Evolutionary conservation across 1,140 invertebrate genomes (phyloP), one percentile per base, ranked within the genome.

Genomic region (Calliphora vicina): DNA sequence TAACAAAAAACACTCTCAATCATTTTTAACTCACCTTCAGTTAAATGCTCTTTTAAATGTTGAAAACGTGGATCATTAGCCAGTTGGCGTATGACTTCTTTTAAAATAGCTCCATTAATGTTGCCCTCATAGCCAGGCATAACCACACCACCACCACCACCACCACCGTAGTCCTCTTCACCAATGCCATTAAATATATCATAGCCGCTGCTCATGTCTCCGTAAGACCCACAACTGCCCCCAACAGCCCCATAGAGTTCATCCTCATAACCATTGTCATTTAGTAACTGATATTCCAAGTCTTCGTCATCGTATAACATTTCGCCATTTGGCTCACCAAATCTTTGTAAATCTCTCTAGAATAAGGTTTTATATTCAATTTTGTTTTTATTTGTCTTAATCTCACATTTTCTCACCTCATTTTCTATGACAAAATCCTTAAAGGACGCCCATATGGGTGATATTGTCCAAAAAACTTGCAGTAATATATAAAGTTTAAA

Each of bases 351-450:
- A 15, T 81, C 83, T 10, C 81, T 76, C 83, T 83, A 43, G 6
- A 12, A 43, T 29, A 82, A 76, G 12, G 1, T 35, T 25, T 43
- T 81, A 20, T 57, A 17, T 76, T 83, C 15, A n/a, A n/a, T n/a
- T 43, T 72, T 12, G 23, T 20, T 50, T 78, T 29, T 42, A 4
- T 29, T 3, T 10, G 45, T 42, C 42, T 23, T 13, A 84, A n/a
- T n/a, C n/a, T n/a, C 35, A 35, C 84, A 61, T 86, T 13, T 78
- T 45, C 35, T 26, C 13, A 84, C 84, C 74, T 86, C 85, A 8
- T 85, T 71, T 71, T 83, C 80, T 6, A 89, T 50, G 4, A 89
- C 84, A 81, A 89, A 89, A 84, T 89, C 88, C 84, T 85, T 29
- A 20, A 89, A 86, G 2, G 86, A 87, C 0, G 83, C 86, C 29